Evolutionary conservation across 2,113 vertebrate genomes (phyloP), one percentile per base, ranked within the genome.

Genomic region (Dasyprocta punctata): DNA sequence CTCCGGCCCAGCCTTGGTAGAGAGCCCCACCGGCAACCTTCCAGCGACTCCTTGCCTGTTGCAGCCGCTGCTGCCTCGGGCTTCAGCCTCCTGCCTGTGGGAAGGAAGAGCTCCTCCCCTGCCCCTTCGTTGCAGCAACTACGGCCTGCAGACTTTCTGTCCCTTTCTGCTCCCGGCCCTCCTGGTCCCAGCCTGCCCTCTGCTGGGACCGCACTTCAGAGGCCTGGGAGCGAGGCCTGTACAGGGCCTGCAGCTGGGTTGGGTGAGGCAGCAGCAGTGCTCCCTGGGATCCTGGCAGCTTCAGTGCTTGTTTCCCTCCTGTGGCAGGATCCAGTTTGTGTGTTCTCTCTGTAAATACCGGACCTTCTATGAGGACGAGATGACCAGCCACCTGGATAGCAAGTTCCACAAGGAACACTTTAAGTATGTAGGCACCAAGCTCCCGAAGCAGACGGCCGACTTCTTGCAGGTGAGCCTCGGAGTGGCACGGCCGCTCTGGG

Each of bases 291-390:
- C 49, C 26, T 86, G 38, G 1, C 47, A 44, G 22, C 94, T 73
- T 97, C 94, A 97, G 93, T 38, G 11, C 60, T 47, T 3, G 0
- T 97, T 63, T 94, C 93, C 92, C 60, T 98, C 82, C 96, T 73
- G 47, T 93, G 11, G 5, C 98, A 99, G 99, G 98, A 99, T 99
- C 98, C 99, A 99, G 98, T 99, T 99, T 88, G 99, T 99, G 2
- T 99, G 99, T 86, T 99, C 99, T 1, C 98, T 99, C 13, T 99
- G 99, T 97, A 99, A 99, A 95, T 99, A 99, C 75, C 99, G 99
- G 5, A 99, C 99, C 0, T 99, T 99, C 97, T 99, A 99, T 36
- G 99, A 99, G 2, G 99, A 99, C 0, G 99, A 99, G 92, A 99
- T 99, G 99, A 98, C 97, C 58, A 95, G 73, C 65, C 99, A 99